phyloP scores from a whole-genome alignment of 1,140 invertebrate species.

The Ostrea denselamellosa region DNA sequence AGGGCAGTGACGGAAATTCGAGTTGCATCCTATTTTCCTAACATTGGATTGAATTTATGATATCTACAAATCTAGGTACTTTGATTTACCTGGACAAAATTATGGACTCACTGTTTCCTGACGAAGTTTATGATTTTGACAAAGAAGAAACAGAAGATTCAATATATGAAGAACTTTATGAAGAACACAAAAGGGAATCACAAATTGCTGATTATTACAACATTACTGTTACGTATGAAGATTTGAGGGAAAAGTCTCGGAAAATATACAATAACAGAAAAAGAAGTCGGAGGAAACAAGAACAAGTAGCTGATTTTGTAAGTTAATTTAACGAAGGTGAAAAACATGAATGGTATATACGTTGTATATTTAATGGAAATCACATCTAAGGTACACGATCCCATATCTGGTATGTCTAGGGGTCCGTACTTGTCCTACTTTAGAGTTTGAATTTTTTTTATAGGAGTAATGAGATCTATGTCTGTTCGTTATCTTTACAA shows the following conservation, averaged over 20 bases:
- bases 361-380: background rate
- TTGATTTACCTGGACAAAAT: background rate
- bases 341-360: background rate
- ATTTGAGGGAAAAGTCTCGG: background rate
- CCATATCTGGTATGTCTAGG: no score
- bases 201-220: background rate
- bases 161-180: background rate
- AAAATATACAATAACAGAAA: background rate
- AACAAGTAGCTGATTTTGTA: background rate
- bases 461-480: no score
- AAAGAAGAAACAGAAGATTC: constrained; percentile 18
- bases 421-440: no score
- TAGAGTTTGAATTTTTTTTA: no score
- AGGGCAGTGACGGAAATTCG: no score
- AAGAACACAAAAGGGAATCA: background rate
- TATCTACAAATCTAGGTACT: background rate
- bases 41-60: background rate
- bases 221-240: background rate
- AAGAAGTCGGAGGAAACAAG: background rate
- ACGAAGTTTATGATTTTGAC: background rate
- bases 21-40: background rate
- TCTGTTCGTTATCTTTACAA: background rate
- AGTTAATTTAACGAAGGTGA: background rate
- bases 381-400: no score
- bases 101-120: background rate